Conservation (phyloP, 2,888 invertebrate species). For the Hemicrepidius hirtus region DNA sequence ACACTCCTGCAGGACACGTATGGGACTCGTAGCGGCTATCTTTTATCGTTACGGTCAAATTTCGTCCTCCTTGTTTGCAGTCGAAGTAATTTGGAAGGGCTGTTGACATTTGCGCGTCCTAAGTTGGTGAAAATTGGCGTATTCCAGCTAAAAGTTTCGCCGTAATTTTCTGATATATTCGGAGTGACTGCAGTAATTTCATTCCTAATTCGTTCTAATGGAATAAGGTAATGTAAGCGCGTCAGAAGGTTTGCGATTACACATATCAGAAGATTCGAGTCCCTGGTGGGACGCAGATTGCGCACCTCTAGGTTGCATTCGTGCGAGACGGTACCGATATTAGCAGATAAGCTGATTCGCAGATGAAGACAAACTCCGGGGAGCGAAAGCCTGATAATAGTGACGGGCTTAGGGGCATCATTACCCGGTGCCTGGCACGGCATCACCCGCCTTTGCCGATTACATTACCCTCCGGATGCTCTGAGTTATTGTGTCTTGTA, state of each 20-base stretch:
- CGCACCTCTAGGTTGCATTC: slow-evolving; percentile 42
- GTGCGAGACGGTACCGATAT: slow-evolving; percentile 51
- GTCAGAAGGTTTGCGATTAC: slow-evolving; percentile 34
- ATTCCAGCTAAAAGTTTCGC: slow-evolving; percentile 32
- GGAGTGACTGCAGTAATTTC: slow-evolving; percentile 37
- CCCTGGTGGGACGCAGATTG: slow-evolving; percentile 34
- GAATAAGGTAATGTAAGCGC: slow-evolving; percentile 28
- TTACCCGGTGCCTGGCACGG: slow-evolving; percentile 56
- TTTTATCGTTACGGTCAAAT: slow-evolving; percentile 44
- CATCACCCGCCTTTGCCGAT: slow-evolving; percentile 48
- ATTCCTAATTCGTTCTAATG: slow-evolving; percentile 34
- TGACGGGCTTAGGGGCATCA: slow-evolving; percentile 55
- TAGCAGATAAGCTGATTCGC: slow-evolving; percentile 57
- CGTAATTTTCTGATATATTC: slow-evolving; percentile 36
- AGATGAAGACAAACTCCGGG: slow-evolving; percentile 55
- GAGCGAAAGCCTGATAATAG: slow-evolving; percentile 51
- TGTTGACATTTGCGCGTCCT: slow-evolving; percentile 40
- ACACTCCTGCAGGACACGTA: slow-evolving; percentile 41
- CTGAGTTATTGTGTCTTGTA: slow-evolving; percentile 53
- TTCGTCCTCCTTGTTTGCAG: slow-evolving; percentile 45
- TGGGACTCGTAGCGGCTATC: slow-evolving; percentile 45
- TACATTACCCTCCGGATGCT: slow-evolving; percentile 57
- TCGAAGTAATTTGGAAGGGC: slow-evolving; percentile 42
- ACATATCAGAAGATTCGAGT: slow-evolving; percentile 33
- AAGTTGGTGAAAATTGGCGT: slow-evolving; percentile 41